phyloP scores from a whole-genome alignment of 2,113 vertebrate species.

The Amia ocellicauda region DNA sequence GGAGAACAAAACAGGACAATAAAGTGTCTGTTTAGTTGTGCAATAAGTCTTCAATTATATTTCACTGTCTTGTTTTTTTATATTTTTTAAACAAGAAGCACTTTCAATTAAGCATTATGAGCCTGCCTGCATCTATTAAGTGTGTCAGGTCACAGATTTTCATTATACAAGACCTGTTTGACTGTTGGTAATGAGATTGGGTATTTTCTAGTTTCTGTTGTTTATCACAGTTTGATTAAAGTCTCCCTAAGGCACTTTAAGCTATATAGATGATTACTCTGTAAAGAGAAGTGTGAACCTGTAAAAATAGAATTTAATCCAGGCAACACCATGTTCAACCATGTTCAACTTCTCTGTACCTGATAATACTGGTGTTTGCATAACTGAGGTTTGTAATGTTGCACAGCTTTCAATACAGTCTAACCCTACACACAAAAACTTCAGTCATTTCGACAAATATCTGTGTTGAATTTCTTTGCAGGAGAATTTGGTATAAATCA shows the following conservation, averaged over 20 bases:
- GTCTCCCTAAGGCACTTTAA: slow-evolving; percentile 55
- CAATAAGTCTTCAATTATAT: slow-evolving; percentile 36
- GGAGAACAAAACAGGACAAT: slow-evolving; percentile 31
- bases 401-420: no score
- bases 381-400: no score
- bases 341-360: no score
- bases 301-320: neutral
- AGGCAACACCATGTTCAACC: neutral
- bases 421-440: no score
- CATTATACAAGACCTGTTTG: slow-evolving; percentile 66
- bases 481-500: no score
- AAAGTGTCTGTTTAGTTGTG: slow-evolving; percentile 23
- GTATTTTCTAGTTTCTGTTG: slow-evolving; percentile 66
- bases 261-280: slow-evolving; percentile 61
- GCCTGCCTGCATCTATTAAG: slow-evolving; percentile 55
- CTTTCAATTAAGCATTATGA: slow-evolving; percentile 54
- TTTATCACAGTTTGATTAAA: slow-evolving; percentile 66
- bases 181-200: slow-evolving; percentile 66
- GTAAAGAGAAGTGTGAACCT: slow-evolving; percentile 50
- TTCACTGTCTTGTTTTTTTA: slow-evolving; percentile 23
- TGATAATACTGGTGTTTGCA: no score
- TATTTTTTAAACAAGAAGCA: slow-evolving; percentile 35
- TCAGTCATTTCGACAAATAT: no score
- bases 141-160: slow-evolving; percentile 56
- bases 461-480: no score